Evolutionary conservation across 2,113 vertebrate genomes (phyloP), one percentile per base, ranked within the genome.

Genomic region (Picathartes gymnocephalus): DNA sequence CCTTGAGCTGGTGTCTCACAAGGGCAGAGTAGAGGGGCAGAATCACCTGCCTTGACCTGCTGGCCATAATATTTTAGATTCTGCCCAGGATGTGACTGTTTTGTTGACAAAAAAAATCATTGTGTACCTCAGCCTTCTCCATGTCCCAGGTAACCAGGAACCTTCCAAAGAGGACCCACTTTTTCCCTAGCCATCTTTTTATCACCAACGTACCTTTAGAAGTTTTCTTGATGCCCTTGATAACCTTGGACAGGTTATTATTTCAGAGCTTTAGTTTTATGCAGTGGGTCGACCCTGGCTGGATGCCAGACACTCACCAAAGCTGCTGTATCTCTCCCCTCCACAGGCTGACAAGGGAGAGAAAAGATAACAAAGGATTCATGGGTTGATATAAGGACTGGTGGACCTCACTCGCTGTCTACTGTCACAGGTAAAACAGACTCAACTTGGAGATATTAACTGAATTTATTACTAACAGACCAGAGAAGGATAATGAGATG

Each of bases 361-460:
- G 31, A 42, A 86, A 58, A 58, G 31, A 50, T 17, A 56, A 12
- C 6, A 30, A 37, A 76, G 11, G 31, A 18, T 21, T 22, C 1
- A 4, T 33, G 27, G 20, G 6, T 31, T 50, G 37, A 50, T 42
- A 18, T 8, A 31, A 51, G 11, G 9, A 51, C 9, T 37, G 31
- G 13, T 11, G 68, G 62, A 51, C 3, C 12, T 33, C 61, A 68
- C 11, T 66, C 82, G 25, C 10, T 0, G 0, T 35, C 35, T 35
- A 16, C 31, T 42, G 44, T 51, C 44, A 50, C 21, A 15, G 27
- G 31, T 17, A 76, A 58, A 58, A 76, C 13, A 37, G 22, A 60
- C 7, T 44, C 14, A 77, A 11, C 33, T 68, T 68, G 37, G 21
- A 40, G 17, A 68, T 13, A 37, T 5, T 24, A 24, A 44, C 0